phyloP scores from a whole-genome alignment of 1,140 invertebrate species.

The Ceratosolen fusciceps region DNA sequence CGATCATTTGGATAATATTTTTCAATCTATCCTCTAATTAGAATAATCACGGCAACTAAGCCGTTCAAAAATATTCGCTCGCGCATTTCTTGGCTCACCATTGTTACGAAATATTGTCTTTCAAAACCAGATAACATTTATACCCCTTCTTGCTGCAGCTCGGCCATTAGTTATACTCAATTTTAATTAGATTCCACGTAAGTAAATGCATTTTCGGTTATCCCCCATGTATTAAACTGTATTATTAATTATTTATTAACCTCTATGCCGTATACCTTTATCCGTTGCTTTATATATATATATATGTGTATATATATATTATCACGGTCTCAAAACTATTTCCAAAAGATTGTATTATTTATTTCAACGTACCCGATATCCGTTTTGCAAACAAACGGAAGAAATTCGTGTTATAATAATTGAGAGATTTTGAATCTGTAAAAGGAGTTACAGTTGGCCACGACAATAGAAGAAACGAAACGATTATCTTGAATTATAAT shows the following conservation, averaged over 20 bases:
- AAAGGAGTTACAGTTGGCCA: background rate
- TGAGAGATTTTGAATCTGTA: background rate
- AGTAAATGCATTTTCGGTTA: background rate
- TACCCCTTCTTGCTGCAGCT: background rate
- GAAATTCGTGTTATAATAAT: too few relatives aligned
- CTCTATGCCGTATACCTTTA: too few relatives aligned
- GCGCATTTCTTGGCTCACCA: background rate
- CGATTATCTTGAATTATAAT: background rate
- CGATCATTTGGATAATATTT: too few relatives aligned
- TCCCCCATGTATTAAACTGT: too few relatives aligned
- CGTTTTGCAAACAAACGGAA: too few relatives aligned
- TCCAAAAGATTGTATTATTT: too few relatives aligned
- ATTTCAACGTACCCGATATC: too few relatives aligned
- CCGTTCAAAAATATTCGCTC: background rate
- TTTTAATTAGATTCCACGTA: background rate
- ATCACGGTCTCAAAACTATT: too few relatives aligned
- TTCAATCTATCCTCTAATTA: background rate
- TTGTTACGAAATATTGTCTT: background rate
- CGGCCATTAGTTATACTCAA: background rate
- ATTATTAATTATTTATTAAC: too few relatives aligned
- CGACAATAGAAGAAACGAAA: constrained; percentile 18
- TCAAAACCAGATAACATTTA: background rate
- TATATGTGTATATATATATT: too few relatives aligned
- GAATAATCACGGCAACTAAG: too few relatives aligned
- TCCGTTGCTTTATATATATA: too few relatives aligned